Percentiles rank a stretch among this genome's conserved stretches.
phyloP scores from a whole-genome alignment of 2,113 vertebrate species.

The Jaculus jaculus region DNA sequence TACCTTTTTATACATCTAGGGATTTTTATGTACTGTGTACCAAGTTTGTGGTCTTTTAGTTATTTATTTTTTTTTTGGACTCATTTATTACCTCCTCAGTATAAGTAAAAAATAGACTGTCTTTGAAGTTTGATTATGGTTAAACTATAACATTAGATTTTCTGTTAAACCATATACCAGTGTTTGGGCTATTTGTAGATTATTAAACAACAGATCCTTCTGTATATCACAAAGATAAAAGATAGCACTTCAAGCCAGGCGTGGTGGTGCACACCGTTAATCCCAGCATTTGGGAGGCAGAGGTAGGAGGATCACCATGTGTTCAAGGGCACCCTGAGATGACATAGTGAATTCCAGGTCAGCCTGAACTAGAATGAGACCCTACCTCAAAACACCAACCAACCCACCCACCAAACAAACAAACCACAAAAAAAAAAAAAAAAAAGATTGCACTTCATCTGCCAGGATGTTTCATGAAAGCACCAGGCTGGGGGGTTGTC shows the following conservation, averaged over 20 bases:
- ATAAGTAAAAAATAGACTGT: conserved; percentile 20
- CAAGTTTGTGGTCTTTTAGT: conserved; percentile 13
- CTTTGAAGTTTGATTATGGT: background rate
- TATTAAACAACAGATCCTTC: conserved; percentile 6
- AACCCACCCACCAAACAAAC: no score
- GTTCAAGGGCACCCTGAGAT: no score
- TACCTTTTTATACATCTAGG: conserved; percentile 14
- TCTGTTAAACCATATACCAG: conserved; percentile 23
- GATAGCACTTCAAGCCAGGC: conserved; percentile 2
- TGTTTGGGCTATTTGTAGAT: conserved; percentile 31
- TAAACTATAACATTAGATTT: conserved; percentile 46
- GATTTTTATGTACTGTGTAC: background rate
- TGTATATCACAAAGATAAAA: conserved; percentile 30
- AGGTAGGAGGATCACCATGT: no score
- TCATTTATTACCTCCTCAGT: background rate
- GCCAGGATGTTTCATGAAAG: background rate
- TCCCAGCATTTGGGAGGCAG: no score
- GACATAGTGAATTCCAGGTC: no score
- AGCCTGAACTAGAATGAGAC: no score
- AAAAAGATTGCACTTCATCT: background rate
- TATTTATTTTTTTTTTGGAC: conserved; percentile 48
- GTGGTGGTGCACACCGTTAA: no score
- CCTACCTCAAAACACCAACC: no score
- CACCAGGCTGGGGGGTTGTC: background rate
- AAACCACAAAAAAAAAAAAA: no score